Conservation (phyloP, 2,888 invertebrate species). For the Physocephala rufipes region DNA sequence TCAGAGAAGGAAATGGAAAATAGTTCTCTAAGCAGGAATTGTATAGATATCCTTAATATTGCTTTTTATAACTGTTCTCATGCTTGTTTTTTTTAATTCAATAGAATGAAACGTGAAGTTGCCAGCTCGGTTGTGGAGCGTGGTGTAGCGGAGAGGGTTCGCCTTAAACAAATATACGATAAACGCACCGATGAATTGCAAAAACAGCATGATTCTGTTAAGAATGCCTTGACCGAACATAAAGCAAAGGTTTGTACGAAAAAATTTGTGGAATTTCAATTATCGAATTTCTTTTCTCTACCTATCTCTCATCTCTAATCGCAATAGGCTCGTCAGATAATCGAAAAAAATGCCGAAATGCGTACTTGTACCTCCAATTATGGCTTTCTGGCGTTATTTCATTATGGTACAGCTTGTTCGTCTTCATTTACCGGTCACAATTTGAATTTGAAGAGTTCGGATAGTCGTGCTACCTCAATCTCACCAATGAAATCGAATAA, state of each 20-base stretch:
- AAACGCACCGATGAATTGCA: conserved; percentile 79
- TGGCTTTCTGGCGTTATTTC: conserved; percentile 63
- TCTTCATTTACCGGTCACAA: conserved; percentile 52
- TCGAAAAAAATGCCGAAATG: conserved; percentile 64
- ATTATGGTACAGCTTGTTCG: conserved; percentile 51
- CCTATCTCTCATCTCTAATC: conserved; percentile 4
- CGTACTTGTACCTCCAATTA: conserved; percentile 61
- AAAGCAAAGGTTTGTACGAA: conserved; percentile 69
- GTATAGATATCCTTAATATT: no score
- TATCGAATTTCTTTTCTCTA: neutral
- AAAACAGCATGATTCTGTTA: conserved; percentile 81
- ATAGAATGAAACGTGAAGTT: conserved; percentile 66
- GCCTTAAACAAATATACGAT: conserved; percentile 80
- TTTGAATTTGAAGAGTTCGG: conserved; percentile 47
- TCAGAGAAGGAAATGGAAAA: neutral
- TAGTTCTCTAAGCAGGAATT: neutral
- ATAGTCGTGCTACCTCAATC: conserved; percentile 51
- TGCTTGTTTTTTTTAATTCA: neutral
- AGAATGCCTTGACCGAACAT: conserved; percentile 74
- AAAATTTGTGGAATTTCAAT: neutral
- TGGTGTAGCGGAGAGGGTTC: conserved; percentile 88
- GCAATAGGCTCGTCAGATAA: conserved; percentile 61
- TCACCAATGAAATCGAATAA: conserved; percentile 59
- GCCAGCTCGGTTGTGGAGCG: conserved; percentile 77
- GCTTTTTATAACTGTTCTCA: neutral